Base-by-base conservation (phyloP, 1,140 invertebrate species). In the Callitettix versicolor region DNA sequence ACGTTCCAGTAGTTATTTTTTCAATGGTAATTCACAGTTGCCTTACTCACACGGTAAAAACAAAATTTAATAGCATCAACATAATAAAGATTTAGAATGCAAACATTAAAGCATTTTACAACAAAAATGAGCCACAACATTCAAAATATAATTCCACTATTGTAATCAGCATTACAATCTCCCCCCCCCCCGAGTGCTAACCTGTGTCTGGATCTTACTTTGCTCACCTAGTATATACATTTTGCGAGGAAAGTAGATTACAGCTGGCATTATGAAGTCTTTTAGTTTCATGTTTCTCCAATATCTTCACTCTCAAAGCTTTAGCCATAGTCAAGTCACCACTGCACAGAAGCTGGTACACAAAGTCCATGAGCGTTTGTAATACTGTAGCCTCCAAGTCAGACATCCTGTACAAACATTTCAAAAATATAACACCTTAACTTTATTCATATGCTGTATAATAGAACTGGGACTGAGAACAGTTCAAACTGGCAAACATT, bases 281-380 rank as follows among this genome's bases (percentile, higher is more conserved):
- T 60, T 85, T 80, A 24, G 76, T 73, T 34, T 84, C 80, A 68
- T 88, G 84, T 69, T 95, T 95, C 64, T 96, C 91, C 24, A 95
- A 77, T 60, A 95, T 80, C 69, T 95, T 94, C 55, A 87, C 86
- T 58, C 93, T 76, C 44, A 98, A 67, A 3, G 88, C 82, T 73
- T 91, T 90, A 3, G 93, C 92, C 71, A 94, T 81, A 12, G 82
- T 85, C 15, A 97, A 73, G 64, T 96, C 84, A 47, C 92, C 79
- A 65, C 85, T 79, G 68, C 83, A 82, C 59, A 98, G 81, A 26
- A 98, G 71, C 68, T 93, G 85, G 68, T 92, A 91, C 11, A 95
- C 90, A 67, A 96, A 94, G 65, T 92, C 84, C 79, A 92, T 89
- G 34, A 92, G 73, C 56, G 84, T 81, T 64, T 82, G 78, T 49